Evolutionary conservation across 2,113 vertebrate species (phyloP).

Genomic region (Ictalurus furcatus): DNA sequence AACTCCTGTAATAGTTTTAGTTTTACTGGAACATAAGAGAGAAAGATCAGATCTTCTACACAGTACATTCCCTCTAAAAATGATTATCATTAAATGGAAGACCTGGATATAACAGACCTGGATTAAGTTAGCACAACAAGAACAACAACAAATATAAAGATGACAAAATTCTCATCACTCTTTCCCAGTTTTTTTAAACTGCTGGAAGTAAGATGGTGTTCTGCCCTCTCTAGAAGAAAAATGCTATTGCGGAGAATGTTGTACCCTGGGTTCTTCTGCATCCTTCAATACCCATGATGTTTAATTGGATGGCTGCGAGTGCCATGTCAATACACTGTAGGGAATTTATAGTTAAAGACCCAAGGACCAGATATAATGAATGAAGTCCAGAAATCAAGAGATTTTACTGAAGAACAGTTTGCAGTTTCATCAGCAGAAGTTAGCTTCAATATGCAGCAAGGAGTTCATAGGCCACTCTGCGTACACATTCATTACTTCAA

Average conservation of each 20-base stretch:
- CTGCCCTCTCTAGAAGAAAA: background rate
- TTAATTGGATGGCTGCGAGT: background rate
- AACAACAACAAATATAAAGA: background rate
- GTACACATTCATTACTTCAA: too few species aligned
- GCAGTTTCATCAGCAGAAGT: too few species aligned
- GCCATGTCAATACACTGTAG: background rate
- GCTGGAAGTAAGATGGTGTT: background rate
- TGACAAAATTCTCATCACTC: background rate
- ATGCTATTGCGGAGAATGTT: background rate
- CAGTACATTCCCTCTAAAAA: background rate
- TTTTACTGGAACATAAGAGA: background rate
- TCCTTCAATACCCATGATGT: background rate
- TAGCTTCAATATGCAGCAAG: too few species aligned
- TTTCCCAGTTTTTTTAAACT: background rate
- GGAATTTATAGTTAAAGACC: too few species aligned
- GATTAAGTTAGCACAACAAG: background rate
- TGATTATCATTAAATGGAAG: background rate
- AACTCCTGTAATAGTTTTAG: slow-evolving; percentile 38
- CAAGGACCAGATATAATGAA: too few species aligned
- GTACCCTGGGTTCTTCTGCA: background rate
- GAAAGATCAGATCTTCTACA: background rate
- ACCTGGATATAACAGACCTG: background rate
- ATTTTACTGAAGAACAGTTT: too few species aligned
- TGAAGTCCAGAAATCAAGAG: too few species aligned
- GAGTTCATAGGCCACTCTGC: too few species aligned